Conservation (phyloP, 2,888 invertebrate genomes). For the Euspilapteryx auroguttella region DNA sequence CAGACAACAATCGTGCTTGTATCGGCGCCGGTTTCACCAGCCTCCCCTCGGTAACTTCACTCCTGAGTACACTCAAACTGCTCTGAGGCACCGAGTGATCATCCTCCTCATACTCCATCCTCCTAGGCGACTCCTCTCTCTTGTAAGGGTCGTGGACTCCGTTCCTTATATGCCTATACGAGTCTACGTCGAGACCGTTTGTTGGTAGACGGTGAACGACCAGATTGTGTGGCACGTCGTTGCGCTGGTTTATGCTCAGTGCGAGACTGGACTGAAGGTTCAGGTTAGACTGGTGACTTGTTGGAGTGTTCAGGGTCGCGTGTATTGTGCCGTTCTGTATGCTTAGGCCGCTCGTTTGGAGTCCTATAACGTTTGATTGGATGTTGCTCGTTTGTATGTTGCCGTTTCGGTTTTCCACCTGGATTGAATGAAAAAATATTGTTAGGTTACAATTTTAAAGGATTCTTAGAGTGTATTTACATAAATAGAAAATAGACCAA, state of each 20-base stretch:
- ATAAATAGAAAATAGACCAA: no score
- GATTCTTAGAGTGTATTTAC: no score
- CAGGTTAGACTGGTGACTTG: constrained; percentile 23
- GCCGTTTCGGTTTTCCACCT: constrained; percentile 49
- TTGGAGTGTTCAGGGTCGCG: constrained; percentile 18
- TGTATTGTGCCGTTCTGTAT: constrained; percentile 19
- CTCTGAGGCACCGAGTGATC: constrained; percentile 28
- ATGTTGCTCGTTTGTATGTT: constrained; percentile 15
- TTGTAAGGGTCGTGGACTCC: constrained; percentile 38
- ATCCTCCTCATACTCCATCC: constrained; percentile 36
- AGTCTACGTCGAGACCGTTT: constrained; percentile 44
- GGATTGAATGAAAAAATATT: constrained; percentile 8
- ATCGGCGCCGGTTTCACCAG: constrained; percentile 46
- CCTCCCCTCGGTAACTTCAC: no score
- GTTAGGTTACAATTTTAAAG: no score
- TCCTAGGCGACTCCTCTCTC: background rate
- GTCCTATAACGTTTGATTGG: no score
- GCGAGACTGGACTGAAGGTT: constrained; percentile 32
- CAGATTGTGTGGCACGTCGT: constrained; percentile 38
- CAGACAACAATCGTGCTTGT: constrained; percentile 34
- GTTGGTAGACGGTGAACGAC: constrained; percentile 30
- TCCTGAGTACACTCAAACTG: no score
- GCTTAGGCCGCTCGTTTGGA: constrained; percentile 25
- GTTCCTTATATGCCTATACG: constrained; percentile 24
- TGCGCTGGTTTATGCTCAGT: constrained; percentile 26